Base-by-base conservation (phyloP, 2,888 invertebrate species). In the Teleiodes luculella region DNA sequence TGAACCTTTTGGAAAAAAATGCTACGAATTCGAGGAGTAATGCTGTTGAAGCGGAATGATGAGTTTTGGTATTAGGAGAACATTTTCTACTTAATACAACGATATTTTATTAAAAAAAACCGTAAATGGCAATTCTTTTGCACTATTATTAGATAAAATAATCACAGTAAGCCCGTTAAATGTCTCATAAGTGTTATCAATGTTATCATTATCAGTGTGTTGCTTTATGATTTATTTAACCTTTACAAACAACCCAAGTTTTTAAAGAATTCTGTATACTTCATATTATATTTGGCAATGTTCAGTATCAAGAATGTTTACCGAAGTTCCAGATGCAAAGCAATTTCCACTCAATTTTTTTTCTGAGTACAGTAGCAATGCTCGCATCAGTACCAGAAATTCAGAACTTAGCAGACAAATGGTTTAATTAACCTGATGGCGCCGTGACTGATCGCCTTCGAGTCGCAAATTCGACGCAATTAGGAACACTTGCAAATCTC, bases 341-440 rank as follows among this genome's bases (percentile, higher is more conserved):
- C 37, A 28, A 37, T 37, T 37, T 18, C 36, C 10, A 10, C 1
- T 24, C 16, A 48, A 49, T 35, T 53, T 56, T 53, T 48, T 46
- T 48, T 24, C 52, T 39, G 47, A 47, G 16, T 33, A 36, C 49
- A 49, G 36, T 36, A 52, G 61, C 53, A 65, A 67, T 70, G 70
- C 70, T 61, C 67, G 67, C 66, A 73, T 72, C 72, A 76, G 65
- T 62, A 75, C 66, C 58, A 65, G 66, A 81, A 79, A 78, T 81
- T 67, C 57, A 65, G 66, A 82, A 80, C 78, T 81, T 77, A 80
- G 70, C 71, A 86, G 85, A 88, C 83, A 85, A 88, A 88, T 87
- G 86, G 85, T 85, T 88, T 87, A 86, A 89, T 89, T 88, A 87
- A 85, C 85, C 83, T 87, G 87, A 89, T 88, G 84, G 87, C 64